Percentiles rank a stretch among this genome's conserved stretches.
phyloP scores from a whole-genome alignment of 2,888 invertebrate species.

The Heliconius erato region DNA sequence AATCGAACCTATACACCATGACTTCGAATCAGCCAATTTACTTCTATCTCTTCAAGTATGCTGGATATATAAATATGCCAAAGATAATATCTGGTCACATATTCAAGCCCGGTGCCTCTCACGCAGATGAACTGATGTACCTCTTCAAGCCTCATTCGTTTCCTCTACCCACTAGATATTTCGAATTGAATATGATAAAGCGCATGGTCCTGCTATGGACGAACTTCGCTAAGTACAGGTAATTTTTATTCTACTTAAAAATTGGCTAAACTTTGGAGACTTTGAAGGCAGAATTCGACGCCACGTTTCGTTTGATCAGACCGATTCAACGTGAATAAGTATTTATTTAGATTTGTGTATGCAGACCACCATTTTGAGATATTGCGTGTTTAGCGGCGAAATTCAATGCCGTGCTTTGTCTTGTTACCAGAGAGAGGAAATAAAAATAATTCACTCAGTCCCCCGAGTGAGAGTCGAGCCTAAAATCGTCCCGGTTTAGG shows the following conservation, averaged over 20 bases:
- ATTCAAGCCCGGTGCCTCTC: conserved; percentile 71
- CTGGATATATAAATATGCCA: conserved; percentile 74
- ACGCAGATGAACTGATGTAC: conserved; percentile 80
- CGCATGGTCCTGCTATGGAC: conserved; percentile 80
- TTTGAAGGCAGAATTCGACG: too few relatives aligned
- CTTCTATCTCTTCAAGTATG: conserved; percentile 76
- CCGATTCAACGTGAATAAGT: too few relatives aligned
- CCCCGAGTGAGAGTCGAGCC: too few relatives aligned
- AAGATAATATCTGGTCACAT: conserved; percentile 72
- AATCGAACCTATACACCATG: conserved; percentile 70
- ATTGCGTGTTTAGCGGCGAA: too few relatives aligned
- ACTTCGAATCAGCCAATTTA: conserved; percentile 75
- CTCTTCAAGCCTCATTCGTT: conserved; percentile 76
- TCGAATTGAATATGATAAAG: conserved; percentile 70
- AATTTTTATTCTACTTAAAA: conserved; percentile 18
- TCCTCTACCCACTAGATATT: conserved; percentile 69
- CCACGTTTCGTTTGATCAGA: too few relatives aligned
- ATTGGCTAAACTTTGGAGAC: neutral
- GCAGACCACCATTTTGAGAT: too few relatives aligned
- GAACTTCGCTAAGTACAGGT: conserved; percentile 81
- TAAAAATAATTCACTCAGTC: too few relatives aligned
- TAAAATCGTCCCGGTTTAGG: too few relatives aligned
- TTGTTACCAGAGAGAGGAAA: too few relatives aligned
- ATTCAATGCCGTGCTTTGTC: too few relatives aligned
- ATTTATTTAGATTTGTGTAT: too few relatives aligned